These are phyloP conservation scores for Protobothrops flavoviridis DNA, from an alignment of 2,113 vertebrate genomes.

Conservation along the genomic window DNA sequence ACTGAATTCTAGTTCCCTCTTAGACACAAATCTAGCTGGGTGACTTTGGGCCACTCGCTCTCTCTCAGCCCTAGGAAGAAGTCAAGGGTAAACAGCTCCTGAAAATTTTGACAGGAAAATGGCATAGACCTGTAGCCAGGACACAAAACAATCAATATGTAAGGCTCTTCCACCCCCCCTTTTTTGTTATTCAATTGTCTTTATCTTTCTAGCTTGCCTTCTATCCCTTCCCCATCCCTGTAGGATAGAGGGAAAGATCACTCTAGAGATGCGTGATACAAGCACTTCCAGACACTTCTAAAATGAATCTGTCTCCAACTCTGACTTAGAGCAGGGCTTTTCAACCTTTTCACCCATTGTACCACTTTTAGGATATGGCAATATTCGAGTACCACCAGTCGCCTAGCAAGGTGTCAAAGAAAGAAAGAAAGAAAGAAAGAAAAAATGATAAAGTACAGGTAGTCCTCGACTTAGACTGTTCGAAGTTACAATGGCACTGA, in stretches of 20 bases:
- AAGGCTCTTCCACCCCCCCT: not conserved
- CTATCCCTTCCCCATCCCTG: not conserved
- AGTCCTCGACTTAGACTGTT: no score
- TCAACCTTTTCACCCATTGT: no score
- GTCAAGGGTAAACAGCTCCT: not conserved
- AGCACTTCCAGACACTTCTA: not conserved
- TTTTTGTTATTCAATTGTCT: not conserved
- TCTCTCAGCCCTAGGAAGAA: not conserved
- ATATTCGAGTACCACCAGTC: no score
- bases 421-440: no score
- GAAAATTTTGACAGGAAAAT: not conserved
- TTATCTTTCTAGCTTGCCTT: not conserved
- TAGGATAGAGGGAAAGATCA: not conserved
- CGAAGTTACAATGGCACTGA: no score
- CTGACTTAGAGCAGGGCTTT: not conserved
- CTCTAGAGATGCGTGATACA: not conserved
- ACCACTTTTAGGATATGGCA: no score
- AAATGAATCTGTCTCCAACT: not conserved
- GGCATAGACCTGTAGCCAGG: not conserved
- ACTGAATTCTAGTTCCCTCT: not conserved
- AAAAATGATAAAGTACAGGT: no score
- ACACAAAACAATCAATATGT: not conserved
- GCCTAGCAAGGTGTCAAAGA: no score
- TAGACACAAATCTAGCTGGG: not conserved
- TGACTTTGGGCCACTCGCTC: not conserved